Base-by-base conservation (phyloP, 2,888 invertebrate genomes). In the Pyrgus malvae region DNA sequence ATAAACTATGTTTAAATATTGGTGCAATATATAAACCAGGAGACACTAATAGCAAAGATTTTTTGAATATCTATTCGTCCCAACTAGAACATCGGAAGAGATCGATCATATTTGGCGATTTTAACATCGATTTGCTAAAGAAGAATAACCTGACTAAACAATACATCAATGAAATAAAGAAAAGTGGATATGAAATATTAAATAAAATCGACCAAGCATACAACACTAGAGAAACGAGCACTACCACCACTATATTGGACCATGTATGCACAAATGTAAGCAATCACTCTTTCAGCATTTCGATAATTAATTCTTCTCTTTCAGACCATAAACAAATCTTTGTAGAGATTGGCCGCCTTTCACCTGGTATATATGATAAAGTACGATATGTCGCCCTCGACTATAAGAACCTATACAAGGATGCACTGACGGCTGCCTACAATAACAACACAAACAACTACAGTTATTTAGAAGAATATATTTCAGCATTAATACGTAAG, bases 381-480 rank as follows among this genome's bases (percentile, higher is more conserved):
- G 23, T 51, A 3, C 44, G 55, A 33, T 64, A 62, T 46, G 48
- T 62, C 53, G 61, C 62, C 2, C 23, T 63, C 7, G 38, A 63
- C 25, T 64, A 63, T 35, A 27, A 51, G 3, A 60, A 53, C 4
- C 25, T 64, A 3, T 53, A 42, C 2, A 40, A 40, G 11, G 9
- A 21, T 19, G 38, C 11, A 3, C 12, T 12, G 12, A 40, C 4
- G 11, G 12, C 12, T 0, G 6, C 19, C 7, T 40, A 40, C 7
- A 3, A 1, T 7, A 40, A 40, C 7, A 7, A 40, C 2, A 3
- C 11, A 12, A 21, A 40, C 21, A 21, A 6, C 21, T 40, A 40
- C 12, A 11, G 12, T 11, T 21, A 40, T 11, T 40, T 40, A 6
- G 38, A 40, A 21, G 21, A 21, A 1, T 7, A 11, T 12, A 11